Evolutionary conservation across 2,888 invertebrate species (phyloP).

Genomic region (Alloplasta piceator): DNA sequence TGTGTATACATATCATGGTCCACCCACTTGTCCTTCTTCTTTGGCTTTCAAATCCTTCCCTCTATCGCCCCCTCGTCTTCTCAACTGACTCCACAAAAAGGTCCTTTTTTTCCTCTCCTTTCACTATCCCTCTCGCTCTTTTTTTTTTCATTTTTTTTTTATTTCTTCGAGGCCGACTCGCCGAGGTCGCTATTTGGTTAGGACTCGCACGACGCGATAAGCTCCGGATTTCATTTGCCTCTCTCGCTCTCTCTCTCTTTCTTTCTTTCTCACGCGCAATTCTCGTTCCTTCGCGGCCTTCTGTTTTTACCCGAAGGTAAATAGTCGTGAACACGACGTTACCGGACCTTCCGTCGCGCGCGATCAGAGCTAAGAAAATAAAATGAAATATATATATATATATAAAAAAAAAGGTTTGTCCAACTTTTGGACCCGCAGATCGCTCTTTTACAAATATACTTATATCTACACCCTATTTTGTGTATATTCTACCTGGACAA

Average conservation of each 20-base stretch:
- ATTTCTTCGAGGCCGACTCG: slow-evolving; percentile 61
- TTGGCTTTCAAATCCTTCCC: slow-evolving; percentile 54
- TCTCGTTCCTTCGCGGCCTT: slow-evolving; percentile 60
- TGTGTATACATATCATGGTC: slow-evolving; percentile 30
- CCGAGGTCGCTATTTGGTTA: slow-evolving; percentile 76
- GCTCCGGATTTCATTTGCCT: slow-evolving; percentile 78
- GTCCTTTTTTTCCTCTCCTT: slow-evolving; percentile 33
- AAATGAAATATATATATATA: too few species aligned
- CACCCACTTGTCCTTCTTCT: slow-evolving; percentile 55
- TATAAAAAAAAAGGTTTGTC: slow-evolving; percentile 26
- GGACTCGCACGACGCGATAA: slow-evolving; percentile 74
- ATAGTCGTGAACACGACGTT: slow-evolving; percentile 67
- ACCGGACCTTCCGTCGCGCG: slow-evolving; percentile 67
- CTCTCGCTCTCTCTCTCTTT: slow-evolving; percentile 54
- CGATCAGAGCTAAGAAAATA: slow-evolving; percentile 43
- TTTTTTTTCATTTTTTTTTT: slow-evolving; percentile 49
- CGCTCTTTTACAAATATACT: slow-evolving; percentile 34
- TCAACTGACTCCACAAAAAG: slow-evolving; percentile 52
- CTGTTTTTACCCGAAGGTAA: slow-evolving; percentile 69
- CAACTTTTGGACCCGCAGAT: slow-evolving; percentile 57
- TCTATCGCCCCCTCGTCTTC: slow-evolving; percentile 34
- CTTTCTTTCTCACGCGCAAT: slow-evolving; percentile 36
- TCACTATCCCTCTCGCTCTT: background rate
- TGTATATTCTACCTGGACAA: slow-evolving; percentile 56
- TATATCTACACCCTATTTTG: slow-evolving; percentile 8